Base-by-base conservation (phyloP, 1,140 invertebrate species). In the Drosophila equinoxialis region DNA sequence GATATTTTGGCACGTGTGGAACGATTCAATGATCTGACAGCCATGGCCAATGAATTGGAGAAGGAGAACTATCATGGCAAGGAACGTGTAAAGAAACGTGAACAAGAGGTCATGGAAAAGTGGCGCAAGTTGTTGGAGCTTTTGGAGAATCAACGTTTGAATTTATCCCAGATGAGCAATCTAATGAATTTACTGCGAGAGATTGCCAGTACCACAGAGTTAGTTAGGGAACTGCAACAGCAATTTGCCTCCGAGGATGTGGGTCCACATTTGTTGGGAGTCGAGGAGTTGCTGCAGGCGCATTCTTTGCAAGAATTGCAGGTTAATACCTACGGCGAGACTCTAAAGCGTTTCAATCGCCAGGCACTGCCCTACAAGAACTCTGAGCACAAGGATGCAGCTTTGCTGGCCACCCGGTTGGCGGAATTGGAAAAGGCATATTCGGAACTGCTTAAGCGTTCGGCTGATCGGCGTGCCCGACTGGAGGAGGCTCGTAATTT, bases 1-100 rank as follows among this genome's bases (percentile, higher is more conserved):
- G 98, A 99, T 91, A 99, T 99, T 70, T 92, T 98, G 37, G 97
- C 98, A 4, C 94, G 98, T 91, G 96, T 98, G 91, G 98, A 99
- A 91, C 94, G 99, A 7, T 99, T 99, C 92, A 96, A 98, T 79
- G 96, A 98, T 92, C 93, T 99, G 69, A 97, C 96, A 0, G 96
- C 96, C 71, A 98, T 99, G 96, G 97, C 96, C 1, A 95, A 96
- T 61, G 98, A 99, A 90, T 93, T 99, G 45, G 96, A 98, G 2
- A 93, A 95, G 45, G 98, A 99, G 92, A 97, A 97, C 77, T 99
- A 99, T 92, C 97, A 99, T 90, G 96, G 96, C 11, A 95, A 96
- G 59, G 97, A 98, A 68, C 94, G 95, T 7, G 97, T 99, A 3
- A 94, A 95, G 65, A 93, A 94, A 17, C 95, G 97, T 14, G 97